Conservation (phyloP, 2,888 invertebrate species). For the Meganola albula region DNA sequence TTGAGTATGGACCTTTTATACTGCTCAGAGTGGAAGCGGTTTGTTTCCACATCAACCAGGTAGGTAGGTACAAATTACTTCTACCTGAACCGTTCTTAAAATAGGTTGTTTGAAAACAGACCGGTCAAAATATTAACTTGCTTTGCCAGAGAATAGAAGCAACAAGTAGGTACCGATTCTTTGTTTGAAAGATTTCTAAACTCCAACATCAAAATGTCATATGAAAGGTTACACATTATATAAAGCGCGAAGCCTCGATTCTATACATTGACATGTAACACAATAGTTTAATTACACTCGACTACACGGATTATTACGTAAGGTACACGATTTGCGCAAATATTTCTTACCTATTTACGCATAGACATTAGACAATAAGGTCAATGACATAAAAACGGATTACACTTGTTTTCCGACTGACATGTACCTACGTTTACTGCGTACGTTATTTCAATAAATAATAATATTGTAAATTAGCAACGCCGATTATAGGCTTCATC, state of each 20-base stretch:
- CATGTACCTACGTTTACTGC: slow-evolving; percentile 49
- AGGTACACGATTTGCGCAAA: slow-evolving; percentile 51
- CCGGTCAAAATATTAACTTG: slow-evolving; percentile 37
- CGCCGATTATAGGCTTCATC: slow-evolving; percentile 33
- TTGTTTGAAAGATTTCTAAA: slow-evolving; percentile 51
- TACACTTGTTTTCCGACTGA: slow-evolving; percentile 48
- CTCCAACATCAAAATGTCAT: slow-evolving; percentile 58
- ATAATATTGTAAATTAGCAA: slow-evolving; percentile 56
- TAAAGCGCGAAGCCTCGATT: slow-evolving; percentile 42
- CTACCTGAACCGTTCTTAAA: slow-evolving; percentile 26
- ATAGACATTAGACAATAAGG: slow-evolving; percentile 55
- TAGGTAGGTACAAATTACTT: slow-evolving; percentile 11
- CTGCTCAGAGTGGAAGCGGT: too few species aligned
- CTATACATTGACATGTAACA: slow-evolving; percentile 44
- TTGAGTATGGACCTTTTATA: too few species aligned
- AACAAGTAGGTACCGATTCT: slow-evolving; percentile 45
- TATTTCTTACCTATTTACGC: slow-evolving; percentile 53
- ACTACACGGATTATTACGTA: slow-evolving; percentile 52
- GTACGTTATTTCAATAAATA: slow-evolving; percentile 52
- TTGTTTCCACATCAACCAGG: too few species aligned
- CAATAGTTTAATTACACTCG: slow-evolving; percentile 59
- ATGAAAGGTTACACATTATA: slow-evolving; percentile 65
- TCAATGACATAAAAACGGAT: slow-evolving; percentile 67
- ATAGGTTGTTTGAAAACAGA: slow-evolving; percentile 42
- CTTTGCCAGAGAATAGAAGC: slow-evolving; percentile 33